Evolutionary conservation across 1,140 invertebrate species (phyloP), one percentile per base, ranked within the genome.

Genomic region (Brachionus paranguensis): DNA sequence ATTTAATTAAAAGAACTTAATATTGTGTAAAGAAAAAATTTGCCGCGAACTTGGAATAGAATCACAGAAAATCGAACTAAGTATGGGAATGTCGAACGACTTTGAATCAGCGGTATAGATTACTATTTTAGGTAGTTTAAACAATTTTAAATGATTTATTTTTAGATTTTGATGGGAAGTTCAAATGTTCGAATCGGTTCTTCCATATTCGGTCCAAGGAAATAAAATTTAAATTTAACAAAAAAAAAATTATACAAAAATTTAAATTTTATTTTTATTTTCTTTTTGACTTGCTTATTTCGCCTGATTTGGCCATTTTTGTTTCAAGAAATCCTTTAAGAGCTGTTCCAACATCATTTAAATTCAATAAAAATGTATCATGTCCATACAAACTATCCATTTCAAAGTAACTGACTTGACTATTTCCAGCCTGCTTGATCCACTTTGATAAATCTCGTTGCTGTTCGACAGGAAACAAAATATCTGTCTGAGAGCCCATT

Each of bases 31-130:
- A 86, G 90, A 93, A 76, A 89, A 92, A 85, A 89, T 98, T 10
- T 94, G 93, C 87, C 86, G 93, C 83, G 90, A 91, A 85, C 90
- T 96, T 14, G 88, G 90, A 6, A 86, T 96, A 17, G 88, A 92
- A 85, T 86, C 89, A 83, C 91, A 93, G 76, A 88, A 93, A 76
- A 87, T 98, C 6, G 93, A 97, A 88, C 90, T 99, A 65, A 98
- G 96, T 65, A 99, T 99, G 97, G 97, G 97, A 87, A 99, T 99
- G 97, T 98, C 96, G 0, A 91, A 90, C 87, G 97, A 99, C 91
- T 99, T 93, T 91, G 95, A 96, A 90, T 93, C 96, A 90, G 97
- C 97, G 37, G 95, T 97, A 92, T 92, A 84, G 33, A 37, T 37
- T 37, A 37, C 1, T 37, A 37, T 37, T 37, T 37, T 37, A 37